These are phyloP conservation scores for Dasypus novemcinctus DNA, from an alignment of 2,113 vertebrate species.

Conservation along the genomic window DNA sequence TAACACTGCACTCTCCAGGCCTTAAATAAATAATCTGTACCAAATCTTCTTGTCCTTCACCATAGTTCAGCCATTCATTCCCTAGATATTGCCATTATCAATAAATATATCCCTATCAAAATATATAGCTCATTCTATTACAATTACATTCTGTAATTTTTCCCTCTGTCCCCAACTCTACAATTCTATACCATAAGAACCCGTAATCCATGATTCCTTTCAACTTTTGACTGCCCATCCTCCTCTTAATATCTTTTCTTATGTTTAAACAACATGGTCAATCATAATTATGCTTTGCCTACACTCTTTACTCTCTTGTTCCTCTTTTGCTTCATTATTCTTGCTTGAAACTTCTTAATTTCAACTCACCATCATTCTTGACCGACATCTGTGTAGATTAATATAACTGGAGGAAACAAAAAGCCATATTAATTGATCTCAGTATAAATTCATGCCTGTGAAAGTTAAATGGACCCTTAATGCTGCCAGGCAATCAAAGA, in stretches of 20 bases:
- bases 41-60: not conserved
- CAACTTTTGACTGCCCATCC: not conserved
- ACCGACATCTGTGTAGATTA: not conserved
- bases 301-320: not conserved
- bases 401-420: not conserved
- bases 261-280: not conserved
- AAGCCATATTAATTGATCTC: not conserved
- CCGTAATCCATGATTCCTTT: not conserved
- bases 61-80: not conserved
- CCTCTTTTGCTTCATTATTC: not conserved
- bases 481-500: not conserved
- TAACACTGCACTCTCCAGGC: not conserved
- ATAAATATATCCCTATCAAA: not conserved
- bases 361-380: not conserved
- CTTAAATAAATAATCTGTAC: not conserved
- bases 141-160: not conserved
- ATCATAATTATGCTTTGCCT: not conserved
- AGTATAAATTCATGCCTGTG: not conserved
- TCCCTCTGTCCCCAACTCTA: not conserved
- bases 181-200: not conserved
- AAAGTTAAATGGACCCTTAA: not conserved
- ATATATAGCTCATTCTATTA: not conserved
- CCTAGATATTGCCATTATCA: not conserved
- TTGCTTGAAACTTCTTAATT: not conserved
- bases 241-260: not conserved